phyloP scores from a whole-genome alignment of 2,113 vertebrate species.

The Tragelaphus buxtoni region DNA sequence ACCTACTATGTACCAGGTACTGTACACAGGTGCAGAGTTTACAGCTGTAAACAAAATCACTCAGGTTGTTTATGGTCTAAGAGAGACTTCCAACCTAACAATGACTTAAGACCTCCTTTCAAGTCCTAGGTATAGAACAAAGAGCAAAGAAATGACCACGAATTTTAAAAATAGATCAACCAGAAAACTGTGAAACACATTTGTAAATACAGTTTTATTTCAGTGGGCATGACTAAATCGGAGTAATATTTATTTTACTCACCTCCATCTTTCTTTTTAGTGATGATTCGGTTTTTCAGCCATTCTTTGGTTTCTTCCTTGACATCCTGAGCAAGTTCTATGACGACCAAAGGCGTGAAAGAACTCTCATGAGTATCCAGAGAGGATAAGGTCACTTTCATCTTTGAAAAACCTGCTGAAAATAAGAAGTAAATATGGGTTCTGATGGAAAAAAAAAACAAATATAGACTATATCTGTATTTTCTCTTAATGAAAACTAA shows the following conservation, averaged over 20 bases:
- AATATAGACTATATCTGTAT: not conserved
- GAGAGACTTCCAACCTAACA: not conserved
- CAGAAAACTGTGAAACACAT: not conserved
- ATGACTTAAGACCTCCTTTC: not conserved
- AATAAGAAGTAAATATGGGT: not conserved
- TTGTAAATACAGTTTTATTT: not conserved
- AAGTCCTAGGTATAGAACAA: not conserved
- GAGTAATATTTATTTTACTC: constrained; percentile 18
- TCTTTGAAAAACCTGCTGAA: constrained; percentile 69
- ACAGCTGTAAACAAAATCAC: not conserved
- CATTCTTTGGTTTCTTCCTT: constrained; percentile 89
- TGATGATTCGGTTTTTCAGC: constrained; percentile 88
- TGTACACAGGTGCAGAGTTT: not conserved
- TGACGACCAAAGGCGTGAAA: constrained; percentile 89
- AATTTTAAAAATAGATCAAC: not conserved
- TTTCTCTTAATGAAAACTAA: not conserved
- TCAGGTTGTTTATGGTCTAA: not conserved
- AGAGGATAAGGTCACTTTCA: constrained; percentile 79
- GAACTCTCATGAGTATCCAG: constrained; percentile 75
- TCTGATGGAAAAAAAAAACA: not conserved
- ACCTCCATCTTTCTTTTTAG: constrained; percentile 91
- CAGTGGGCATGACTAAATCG: not conserved
- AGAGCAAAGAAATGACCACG: not conserved
- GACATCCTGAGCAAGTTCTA: constrained; percentile 88
- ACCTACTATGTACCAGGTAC: not conserved